Conservation (phyloP, 2,888 invertebrate genomes). For the Dicyrtoma fusca region DNA sequence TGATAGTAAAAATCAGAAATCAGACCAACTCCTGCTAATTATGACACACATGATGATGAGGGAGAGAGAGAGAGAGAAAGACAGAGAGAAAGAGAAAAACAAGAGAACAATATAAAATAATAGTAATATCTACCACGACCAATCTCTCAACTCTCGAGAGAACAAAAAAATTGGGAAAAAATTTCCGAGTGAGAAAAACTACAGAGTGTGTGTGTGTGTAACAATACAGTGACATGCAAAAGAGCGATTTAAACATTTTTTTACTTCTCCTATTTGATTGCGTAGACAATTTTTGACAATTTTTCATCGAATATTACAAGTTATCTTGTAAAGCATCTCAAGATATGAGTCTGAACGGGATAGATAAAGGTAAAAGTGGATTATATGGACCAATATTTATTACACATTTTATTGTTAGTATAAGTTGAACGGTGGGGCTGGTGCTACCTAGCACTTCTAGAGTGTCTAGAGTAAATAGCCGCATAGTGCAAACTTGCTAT, state of each 20-base stretch:
- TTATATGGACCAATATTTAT: too few species aligned
- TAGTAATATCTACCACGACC: slow-evolving; percentile 15
- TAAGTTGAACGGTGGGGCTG: too few species aligned
- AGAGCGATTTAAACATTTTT: neutral
- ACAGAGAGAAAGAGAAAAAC: too few species aligned
- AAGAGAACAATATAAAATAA: neutral
- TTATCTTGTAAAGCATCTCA: neutral
- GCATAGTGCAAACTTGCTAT: too few species aligned
- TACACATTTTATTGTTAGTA: too few species aligned
- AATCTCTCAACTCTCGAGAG: slow-evolving; percentile 9
- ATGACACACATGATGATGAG: neutral
- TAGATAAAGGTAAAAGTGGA: too few species aligned
- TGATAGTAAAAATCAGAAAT: too few species aligned
- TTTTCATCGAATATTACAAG: slow-evolving; percentile 16
- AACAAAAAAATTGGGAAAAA: too few species aligned
- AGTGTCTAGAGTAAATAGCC: too few species aligned
- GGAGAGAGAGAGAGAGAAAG: slow-evolving; percentile 6
- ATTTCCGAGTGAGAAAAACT: neutral
- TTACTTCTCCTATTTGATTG: slow-evolving; percentile 9
- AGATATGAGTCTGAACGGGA: too few species aligned
- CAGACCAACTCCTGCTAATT: too few species aligned
- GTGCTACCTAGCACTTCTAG: too few species aligned
- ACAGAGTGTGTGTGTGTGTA: neutral
- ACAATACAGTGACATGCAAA: slow-evolving; percentile 1
- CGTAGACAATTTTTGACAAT: slow-evolving; percentile 4